Evolutionary conservation across 2,888 invertebrate genomes (phyloP), one percentile per base, ranked within the genome.

Genomic region (Acrobasis suavella): DNA sequence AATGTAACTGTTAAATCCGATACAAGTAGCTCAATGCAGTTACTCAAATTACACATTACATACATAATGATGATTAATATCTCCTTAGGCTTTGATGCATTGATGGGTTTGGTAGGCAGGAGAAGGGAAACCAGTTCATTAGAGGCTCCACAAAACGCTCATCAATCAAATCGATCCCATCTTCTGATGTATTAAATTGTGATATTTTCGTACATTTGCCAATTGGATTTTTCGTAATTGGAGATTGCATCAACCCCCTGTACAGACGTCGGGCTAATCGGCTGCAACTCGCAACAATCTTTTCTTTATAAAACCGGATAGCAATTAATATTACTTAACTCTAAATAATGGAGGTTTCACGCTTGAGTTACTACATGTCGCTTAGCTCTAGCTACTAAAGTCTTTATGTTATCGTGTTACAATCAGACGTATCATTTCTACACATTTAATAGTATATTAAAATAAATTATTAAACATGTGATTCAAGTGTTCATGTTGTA

Each of bases 311-410:
- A 76, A 80, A 75, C 75, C 75, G 75, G 75, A 78, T 82, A 75
- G 85, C 80, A 86, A 88, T 89, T 90, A 88, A 86, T 87, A 88
- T 87, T 87, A 86, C 88, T 88, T 89, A 88, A 85, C 76, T 70
- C 66, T 68, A 75, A 83, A 84, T 85, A 88, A 87, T 85, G 81
- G 83, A 77, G 71, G 80, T 78, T 85, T 85, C 78, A 82, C 80
- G 83, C 77, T 66, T 77, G 74, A 78, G 76, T 87, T 86, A 73
- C 80, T 67, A 73, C 81, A 81, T 69, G 75, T 69, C 63, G 69
- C 68, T 67, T 60, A 69, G 65, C 64, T 62, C 60, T 67, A 50
- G 50, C 65, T 73, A 67, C 69, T 70, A 66, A 22, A 68, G 69
- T 38, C 65, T 70, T 71, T 64, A 60, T 62, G 63, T 54, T 71